These are phyloP conservation scores for Uloborus plumipes DNA, from an alignment of 2,888 invertebrate genomes.

Conservation along the genomic window DNA sequence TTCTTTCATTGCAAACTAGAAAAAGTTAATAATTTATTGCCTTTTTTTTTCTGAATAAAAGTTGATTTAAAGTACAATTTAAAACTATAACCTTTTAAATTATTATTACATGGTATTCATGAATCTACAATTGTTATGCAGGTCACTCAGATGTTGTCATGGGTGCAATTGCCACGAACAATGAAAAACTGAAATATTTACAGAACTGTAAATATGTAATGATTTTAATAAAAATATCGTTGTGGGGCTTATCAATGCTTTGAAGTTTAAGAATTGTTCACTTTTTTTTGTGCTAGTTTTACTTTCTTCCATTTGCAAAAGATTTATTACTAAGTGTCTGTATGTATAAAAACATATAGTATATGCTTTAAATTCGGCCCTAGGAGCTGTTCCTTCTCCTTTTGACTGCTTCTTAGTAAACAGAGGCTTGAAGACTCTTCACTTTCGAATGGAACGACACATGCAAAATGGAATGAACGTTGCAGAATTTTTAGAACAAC, in stretches of 20 bases:
- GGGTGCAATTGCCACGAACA: conserved; percentile 87
- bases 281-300: neutral
- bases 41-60: conserved; percentile 1
- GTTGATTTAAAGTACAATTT: neutral
- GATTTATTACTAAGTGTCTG: neutral
- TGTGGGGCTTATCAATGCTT: too few relatives aligned
- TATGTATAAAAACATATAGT: neutral
- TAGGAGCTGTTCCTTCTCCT: conserved; percentile 95
- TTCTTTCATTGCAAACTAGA: too few relatives aligned
- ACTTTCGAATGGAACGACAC: conserved; percentile 91
- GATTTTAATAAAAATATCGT: too few relatives aligned
- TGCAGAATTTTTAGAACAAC: conserved; percentile 85
- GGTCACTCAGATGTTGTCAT: conserved; percentile 96
- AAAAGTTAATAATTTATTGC: neutral
- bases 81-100: neutral
- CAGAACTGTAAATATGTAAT: conserved; percentile 81
- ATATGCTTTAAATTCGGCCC: conserved; percentile 75
- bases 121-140: conserved; percentile 8
- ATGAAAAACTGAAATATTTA: conserved; percentile 82
- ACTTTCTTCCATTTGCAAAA: neutral
- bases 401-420: conserved; percentile 96
- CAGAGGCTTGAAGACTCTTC: conserved; percentile 92
- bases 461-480: conserved; percentile 82
- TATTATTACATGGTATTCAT: too few relatives aligned
- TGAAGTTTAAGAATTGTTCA: too few relatives aligned